Evolutionary conservation across 2,113 vertebrate species (phyloP), one percentile per base, ranked within the genome.

Genomic region (Ia io): DNA sequence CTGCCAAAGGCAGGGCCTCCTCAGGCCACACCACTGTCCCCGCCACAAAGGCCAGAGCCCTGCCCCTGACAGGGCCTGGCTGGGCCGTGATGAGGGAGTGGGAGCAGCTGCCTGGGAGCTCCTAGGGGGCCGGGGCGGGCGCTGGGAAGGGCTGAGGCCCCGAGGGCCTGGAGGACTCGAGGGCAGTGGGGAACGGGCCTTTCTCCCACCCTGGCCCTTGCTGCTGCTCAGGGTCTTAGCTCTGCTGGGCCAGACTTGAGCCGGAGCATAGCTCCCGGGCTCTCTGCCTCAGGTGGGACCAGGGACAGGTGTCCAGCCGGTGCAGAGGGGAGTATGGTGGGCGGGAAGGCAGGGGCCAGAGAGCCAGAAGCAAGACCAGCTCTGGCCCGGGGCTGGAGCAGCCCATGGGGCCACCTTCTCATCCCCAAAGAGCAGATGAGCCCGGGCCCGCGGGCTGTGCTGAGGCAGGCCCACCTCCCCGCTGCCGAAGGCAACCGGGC

Each of bases 11-110:
- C 59, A 47, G 61, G 16, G 61, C 63, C 30, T 35, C 61, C 12
- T 1, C 16, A 42, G 16, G 44, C 44, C 80, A 23, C 56, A 25
- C n/a, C 44, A 16, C 30, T 35, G n/a, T 65, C 17, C 16, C 59
- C 47, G 35, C 32, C 11, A 10, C 2, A 2, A 74, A 42, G 56
- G 56, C 23, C 56, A 65, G 56, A 37, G 71, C 56, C 49, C 42
- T 78, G 74, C 25, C 59, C 23, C 37, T 37, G 14, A 30, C 11
- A 16, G 59, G 56, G 9, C 73, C 25, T 32, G 59, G 61, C n/a
- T 1, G 8, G 40, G 67, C 42, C 47, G 18, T 4, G 28, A 28
- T 23, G 23, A 0, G 12, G 9, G 1, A 35, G 23, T 20, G 11
- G 8, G 11, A 11, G n/a, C 2, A 9, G 18, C 59, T 28, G 53